Evolutionary conservation across 2,797 vertebrate genomes (phyloP).

Genomic region (Enteromius argenteus): DNA sequence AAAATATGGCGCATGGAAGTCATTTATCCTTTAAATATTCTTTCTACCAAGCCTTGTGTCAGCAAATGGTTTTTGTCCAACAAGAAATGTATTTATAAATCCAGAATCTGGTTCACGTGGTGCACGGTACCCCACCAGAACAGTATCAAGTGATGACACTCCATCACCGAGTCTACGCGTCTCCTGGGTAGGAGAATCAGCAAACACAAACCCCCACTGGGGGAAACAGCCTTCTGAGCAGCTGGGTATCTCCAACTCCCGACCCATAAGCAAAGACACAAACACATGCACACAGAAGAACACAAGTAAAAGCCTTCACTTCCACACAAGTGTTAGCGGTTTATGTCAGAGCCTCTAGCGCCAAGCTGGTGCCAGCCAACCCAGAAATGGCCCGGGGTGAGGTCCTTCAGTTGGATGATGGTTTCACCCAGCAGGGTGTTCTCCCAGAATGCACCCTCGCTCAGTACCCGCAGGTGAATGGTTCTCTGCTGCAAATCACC

Average conservation of each 20-base stretch:
- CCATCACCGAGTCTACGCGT: slow-evolving; percentile 54
- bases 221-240: slow-evolving; percentile 64
- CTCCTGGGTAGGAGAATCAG: slow-evolving; percentile 57
- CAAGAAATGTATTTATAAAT: slow-evolving; percentile 12
- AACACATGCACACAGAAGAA: slow-evolving; percentile 63
- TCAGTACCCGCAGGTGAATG: slow-evolving; percentile 92
- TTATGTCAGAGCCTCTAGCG: slow-evolving; percentile 74
- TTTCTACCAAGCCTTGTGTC: slow-evolving; percentile 6
- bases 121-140: slow-evolving; percentile 40
- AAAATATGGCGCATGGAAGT: slow-evolving; percentile 30
- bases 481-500: slow-evolving; percentile 93
- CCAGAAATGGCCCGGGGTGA: slow-evolving; percentile 88
- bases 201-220: slow-evolving; percentile 66
- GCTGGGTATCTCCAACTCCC: slow-evolving; percentile 55
- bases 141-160: slow-evolving; percentile 54
- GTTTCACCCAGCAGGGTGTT: slow-evolving; percentile 92
- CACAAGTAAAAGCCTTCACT: slow-evolving; percentile 58
- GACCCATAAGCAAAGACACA: slow-evolving; percentile 51
- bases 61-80: slow-evolving; percentile 19
- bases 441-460: slow-evolving; percentile 95
- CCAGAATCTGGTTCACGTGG: slow-evolving; percentile 31
- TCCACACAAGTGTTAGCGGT: slow-evolving; percentile 65
- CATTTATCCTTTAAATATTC: slow-evolving; percentile 14
- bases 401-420: slow-evolving; percentile 86
- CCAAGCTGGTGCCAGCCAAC: slow-evolving; percentile 93